These are phyloP conservation scores for Pseudomugil tenellus DNA, from an alignment of 2,797 vertebrate species.

Conservation along the genomic window DNA sequence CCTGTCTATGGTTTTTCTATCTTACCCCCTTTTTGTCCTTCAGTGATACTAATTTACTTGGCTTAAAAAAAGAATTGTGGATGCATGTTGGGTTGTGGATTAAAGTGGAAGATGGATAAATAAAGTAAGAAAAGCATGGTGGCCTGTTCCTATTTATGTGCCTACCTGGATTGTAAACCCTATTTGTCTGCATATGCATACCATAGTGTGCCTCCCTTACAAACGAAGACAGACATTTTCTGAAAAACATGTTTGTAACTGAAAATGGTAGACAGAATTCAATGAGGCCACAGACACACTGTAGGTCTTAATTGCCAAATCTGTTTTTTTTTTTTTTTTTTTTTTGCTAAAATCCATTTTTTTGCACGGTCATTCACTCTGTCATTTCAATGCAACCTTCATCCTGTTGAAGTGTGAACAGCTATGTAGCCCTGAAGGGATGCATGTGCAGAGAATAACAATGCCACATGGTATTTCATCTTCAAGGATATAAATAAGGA, in stretches of 20 bases:
- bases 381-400: no score
- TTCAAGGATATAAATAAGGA: no score
- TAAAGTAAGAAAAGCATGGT: conserved; percentile 22
- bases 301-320: no score
- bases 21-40: conserved; percentile 10
- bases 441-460: no score
- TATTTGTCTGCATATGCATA: conserved; percentile 29
- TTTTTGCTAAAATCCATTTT: no score
- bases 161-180: conserved; percentile 30
- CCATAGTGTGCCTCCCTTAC: no score
- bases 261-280: conserved; percentile 44
- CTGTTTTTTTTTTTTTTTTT: no score
- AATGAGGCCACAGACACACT: no score
- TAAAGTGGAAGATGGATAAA: conserved; percentile 35
- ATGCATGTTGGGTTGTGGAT: background rate
- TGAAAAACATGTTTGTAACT: conserved; percentile 43
- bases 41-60: conserved; percentile 55
- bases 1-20: conserved; percentile 27
- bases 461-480: no score
- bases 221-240: conserved; percentile 33
- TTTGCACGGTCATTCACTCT: no score
- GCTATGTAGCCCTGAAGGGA: no score
- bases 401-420: no score
- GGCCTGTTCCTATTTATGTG: conserved; percentile 21
- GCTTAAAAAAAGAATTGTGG: conserved; percentile 28